Evolutionary conservation across 2,113 vertebrate species (phyloP).

Genomic region (Salvelinus sp.): DNA sequence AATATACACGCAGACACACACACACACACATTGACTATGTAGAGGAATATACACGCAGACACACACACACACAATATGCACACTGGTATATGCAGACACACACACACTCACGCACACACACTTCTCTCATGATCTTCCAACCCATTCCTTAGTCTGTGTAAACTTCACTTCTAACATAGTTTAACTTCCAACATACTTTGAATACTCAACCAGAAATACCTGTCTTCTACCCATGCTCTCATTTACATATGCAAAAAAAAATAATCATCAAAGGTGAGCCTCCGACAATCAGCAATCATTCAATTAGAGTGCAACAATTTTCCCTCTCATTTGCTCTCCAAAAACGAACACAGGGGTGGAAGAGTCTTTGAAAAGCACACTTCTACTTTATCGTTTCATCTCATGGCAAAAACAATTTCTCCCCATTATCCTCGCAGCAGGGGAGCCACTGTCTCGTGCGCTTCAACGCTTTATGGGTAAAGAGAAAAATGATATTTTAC

Average conservation of each 20-base stretch:
- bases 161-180: slow-evolving; percentile 25
- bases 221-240: background rate
- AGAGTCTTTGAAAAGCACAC: slow-evolving; percentile 69
- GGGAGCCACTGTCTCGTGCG: slow-evolving; percentile 64
- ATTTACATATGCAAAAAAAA: slow-evolving; percentile 42
- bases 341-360: slow-evolving; percentile 35
- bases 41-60: too few species aligned
- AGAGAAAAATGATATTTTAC: slow-evolving; percentile 58
- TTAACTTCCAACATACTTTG: slow-evolving; percentile 49
- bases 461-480: slow-evolving; percentile 53
- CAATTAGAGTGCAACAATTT: slow-evolving; percentile 64
- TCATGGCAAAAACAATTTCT: slow-evolving; percentile 71
- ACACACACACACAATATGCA: background rate
- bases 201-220: background rate
- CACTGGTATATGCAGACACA: background rate
- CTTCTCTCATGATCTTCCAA: background rate
- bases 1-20: background rate
- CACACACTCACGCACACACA: background rate
- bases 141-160: slow-evolving; percentile 34
- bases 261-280: slow-evolving; percentile 63
- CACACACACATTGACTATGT: background rate
- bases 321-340: slow-evolving; percentile 49
- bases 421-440: slow-evolving; percentile 73
- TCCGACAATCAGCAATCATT: slow-evolving; percentile 70
- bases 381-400: slow-evolving; percentile 72